Conservation (phyloP, 2,113 vertebrate genomes). For the Anseranas semipalmata region DNA sequence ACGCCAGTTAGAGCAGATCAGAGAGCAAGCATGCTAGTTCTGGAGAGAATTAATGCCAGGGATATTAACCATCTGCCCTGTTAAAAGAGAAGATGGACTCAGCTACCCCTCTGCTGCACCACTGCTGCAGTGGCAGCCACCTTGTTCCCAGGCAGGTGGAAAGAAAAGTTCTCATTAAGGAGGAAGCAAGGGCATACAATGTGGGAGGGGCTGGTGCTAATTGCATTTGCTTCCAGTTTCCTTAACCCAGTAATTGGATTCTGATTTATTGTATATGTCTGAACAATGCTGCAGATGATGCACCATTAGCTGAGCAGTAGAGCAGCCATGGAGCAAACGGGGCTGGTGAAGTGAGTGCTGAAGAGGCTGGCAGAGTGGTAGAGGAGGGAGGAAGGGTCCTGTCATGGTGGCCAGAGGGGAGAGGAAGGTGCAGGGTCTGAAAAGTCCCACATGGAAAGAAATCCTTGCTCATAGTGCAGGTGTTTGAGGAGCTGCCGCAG, state of each 20-base stretch:
- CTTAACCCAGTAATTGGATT: slow-evolving; percentile 75
- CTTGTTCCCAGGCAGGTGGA: background rate
- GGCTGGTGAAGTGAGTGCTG: background rate
- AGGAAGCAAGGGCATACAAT: slow-evolving; percentile 51
- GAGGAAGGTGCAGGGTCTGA: background rate
- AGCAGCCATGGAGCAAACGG: background rate
- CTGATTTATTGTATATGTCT: slow-evolving; percentile 74
- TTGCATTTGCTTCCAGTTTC: slow-evolving; percentile 78
- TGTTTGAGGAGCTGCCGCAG: background rate
- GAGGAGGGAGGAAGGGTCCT: background rate
- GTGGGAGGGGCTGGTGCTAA: slow-evolving; percentile 70
- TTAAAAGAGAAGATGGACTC: background rate
- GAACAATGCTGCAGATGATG: slow-evolving; percentile 11
- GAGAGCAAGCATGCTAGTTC: slow-evolving; percentile 10
- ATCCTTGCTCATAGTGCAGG: background rate
- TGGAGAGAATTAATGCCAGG: slow-evolving; percentile 48
- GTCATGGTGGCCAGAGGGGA: background rate
- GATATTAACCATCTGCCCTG: slow-evolving; percentile 61
- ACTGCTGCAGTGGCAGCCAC: background rate
- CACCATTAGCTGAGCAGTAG: slow-evolving; percentile 64
- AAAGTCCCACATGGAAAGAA: background rate
- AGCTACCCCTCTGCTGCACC: background rate
- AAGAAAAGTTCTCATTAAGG: slow-evolving; percentile 62
- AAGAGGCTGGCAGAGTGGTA: background rate
- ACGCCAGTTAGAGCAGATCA: slow-evolving; percentile 45